These are phyloP conservation scores for Willisornis vidua DNA, from an alignment of 2,113 vertebrate genomes.

Conservation along the genomic window DNA sequence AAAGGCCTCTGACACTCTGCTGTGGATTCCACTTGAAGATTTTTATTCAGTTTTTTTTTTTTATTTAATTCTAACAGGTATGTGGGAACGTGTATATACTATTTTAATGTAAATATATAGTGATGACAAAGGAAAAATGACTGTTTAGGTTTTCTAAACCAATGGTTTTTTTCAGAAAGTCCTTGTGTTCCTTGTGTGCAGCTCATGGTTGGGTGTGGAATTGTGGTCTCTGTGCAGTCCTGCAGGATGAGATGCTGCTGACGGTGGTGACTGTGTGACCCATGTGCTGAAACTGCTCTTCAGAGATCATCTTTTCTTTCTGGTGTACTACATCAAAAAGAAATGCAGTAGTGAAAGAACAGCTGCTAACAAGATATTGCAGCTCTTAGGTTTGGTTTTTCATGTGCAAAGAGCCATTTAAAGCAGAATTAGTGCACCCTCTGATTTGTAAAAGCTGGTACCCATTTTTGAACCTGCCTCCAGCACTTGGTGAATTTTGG, in stretches of 20 bases:
- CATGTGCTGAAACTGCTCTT: neutral
- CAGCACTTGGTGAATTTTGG: neutral
- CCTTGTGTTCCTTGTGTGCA: neutral
- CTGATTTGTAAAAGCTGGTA: neutral
- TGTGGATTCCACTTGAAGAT: neutral
- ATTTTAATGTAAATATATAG: neutral
- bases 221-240: neutral
- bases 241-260: neutral
- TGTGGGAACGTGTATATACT: neutral
- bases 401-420: neutral
- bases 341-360: neutral
- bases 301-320: neutral
- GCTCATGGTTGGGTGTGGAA: neutral
- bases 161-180: neutral
- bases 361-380: neutral
- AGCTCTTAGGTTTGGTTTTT: neutral
- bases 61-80: neutral
- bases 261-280: rapidly evolving
- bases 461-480: neutral
- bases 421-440: neutral
- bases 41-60: neutral
- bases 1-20: neutral
- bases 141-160: neutral
- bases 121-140: rapidly evolving
- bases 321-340: neutral